Evolutionary conservation across 2,797 vertebrate species (phyloP), one percentile per base, ranked within the genome.

Genomic region (Silurus aristotelis): DNA sequence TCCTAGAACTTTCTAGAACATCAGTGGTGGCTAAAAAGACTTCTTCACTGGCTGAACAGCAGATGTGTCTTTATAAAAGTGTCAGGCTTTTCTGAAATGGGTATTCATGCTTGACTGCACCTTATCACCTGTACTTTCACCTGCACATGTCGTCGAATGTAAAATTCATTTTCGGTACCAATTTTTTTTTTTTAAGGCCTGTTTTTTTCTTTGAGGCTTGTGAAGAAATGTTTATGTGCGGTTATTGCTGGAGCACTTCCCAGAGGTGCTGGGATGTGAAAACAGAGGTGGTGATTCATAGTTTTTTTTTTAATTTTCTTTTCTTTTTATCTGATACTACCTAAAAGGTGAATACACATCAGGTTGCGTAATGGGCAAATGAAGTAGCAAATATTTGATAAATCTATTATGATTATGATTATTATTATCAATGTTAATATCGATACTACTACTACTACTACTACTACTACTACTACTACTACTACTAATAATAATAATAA

Each of bases 81-180:
- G 78, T 52, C 79, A 67, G 38, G 27, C 60, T 63, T 75, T 52
- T 75, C 70, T 60, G n/a, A 52, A 81, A 31, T 66, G 70, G 56
- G 48, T 60, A 73, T 85, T 81, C 68, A 81, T 56, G 84, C 77
- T 61, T 68, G 83, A 66, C 52, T 78, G 73, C 70, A 81, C 68
- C 68, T 85, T 66, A 80, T 80, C 84, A 73, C 46, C 22, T 22
- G 58, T 25, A 43, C 58, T 73, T 55, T 46, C 17, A 58, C 68
- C 31, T 66, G 31, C 56, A 78, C 78, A 85, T 81, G 43, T 75
- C 81, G 70, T 70, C 75, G 27, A 66, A 61, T 81, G 61, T 66
- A 81, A 85, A 80, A 81, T 85, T 81, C 56, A 85, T 81, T 72
- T 73, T 72, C 67, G 63, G n/a, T 61, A 27, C 31, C 52, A 60